Percentiles rank a stretch among this genome's conserved stretches.
Evolutionary conservation across 2,113 vertebrate species (phyloP).

Genomic region (Cavia porcellus): DNA sequence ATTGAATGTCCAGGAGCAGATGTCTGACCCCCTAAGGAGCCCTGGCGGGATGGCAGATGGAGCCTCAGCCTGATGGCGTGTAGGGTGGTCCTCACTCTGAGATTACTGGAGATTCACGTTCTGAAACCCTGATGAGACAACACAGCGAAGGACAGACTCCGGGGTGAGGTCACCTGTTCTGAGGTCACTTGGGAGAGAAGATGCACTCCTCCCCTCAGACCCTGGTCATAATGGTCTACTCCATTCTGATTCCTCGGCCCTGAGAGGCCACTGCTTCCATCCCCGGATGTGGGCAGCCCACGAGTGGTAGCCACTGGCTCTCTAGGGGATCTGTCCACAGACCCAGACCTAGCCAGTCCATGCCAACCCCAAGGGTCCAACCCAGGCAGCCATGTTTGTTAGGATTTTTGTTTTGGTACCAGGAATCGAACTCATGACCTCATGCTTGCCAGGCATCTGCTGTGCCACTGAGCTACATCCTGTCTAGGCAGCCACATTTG

Average conservation of each 20-base stretch:
- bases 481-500: not conserved
- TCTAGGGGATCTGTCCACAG: not conserved
- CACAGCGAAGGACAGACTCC: not conserved
- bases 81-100: not conserved
- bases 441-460: too few relatives aligned
- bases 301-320: not conserved
- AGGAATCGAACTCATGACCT: too few relatives aligned
- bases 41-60: not conserved
- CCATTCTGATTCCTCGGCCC: not conserved
- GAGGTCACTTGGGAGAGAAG: not conserved
- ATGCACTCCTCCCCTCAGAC: not conserved
- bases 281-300: accelerated
- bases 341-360: not conserved
- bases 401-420: too few relatives aligned
- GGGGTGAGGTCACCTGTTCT: not conserved
- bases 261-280: not conserved
- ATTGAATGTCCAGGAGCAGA: not conserved
- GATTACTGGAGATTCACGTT: not conserved
- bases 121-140: not conserved
- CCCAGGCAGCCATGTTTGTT: too few relatives aligned
- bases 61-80: not conserved
- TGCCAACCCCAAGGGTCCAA: not conserved
- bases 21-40: not conserved
- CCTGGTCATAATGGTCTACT: accelerated
- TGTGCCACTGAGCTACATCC: too few relatives aligned